Percentiles rank a stretch among this genome's conserved stretches.
phyloP scores from a whole-genome alignment of 2,113 vertebrate genomes.

The Phalacrocorax aristotelis region DNA sequence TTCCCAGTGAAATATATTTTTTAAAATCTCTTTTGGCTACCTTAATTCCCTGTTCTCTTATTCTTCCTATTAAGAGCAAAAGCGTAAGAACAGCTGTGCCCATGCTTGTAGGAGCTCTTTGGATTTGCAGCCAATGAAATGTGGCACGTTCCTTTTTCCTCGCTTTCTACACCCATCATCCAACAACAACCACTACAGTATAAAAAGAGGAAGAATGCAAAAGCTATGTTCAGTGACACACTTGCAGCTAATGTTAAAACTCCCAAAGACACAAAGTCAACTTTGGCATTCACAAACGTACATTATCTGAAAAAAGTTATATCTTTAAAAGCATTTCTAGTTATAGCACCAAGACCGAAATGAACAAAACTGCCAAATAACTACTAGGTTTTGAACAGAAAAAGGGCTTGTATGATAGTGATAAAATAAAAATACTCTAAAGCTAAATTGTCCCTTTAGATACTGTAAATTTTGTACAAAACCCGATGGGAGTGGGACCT shows the following conservation, averaged over 20 bases:
- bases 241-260: neutral
- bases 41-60: neutral
- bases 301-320: conserved; percentile 31
- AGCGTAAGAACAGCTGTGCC: neutral
- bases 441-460: neutral
- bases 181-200: neutral
- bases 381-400: neutral
- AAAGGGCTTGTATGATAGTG: neutral
- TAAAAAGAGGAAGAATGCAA: neutral
- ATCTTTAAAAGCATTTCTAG: conserved; percentile 49
- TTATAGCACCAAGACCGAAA: conserved; percentile 33
- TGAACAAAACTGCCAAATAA: conserved; percentile 28
- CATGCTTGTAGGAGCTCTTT: neutral
- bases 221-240: neutral
- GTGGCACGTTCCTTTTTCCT: neutral
- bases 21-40: conserved; percentile 34
- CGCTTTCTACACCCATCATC: neutral
- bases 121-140: neutral
- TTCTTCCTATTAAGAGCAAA: conserved; percentile 23
- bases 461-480: conserved; percentile 1
- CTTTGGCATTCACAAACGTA: conserved; percentile 21
- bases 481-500: neutral
- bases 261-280: conserved; percentile 9
- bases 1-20: conserved; percentile 2
- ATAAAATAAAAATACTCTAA: conserved; percentile 18